Evolutionary conservation across 2,113 vertebrate species (phyloP).

Genomic region (Pygoscelis antarcticus): DNA sequence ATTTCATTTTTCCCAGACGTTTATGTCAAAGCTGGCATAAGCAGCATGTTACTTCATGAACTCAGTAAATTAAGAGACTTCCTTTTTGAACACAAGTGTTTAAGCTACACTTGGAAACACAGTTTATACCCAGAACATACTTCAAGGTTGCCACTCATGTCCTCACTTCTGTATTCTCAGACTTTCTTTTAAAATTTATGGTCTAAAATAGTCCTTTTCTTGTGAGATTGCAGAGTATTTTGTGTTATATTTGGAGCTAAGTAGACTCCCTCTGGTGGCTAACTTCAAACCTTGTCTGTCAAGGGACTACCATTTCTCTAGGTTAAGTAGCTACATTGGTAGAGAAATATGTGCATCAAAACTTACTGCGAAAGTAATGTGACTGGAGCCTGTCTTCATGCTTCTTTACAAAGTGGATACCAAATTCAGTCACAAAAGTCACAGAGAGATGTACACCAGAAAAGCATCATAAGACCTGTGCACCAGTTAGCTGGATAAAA

Average conservation of each 20-base stretch:
- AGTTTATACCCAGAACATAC: background rate
- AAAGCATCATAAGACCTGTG: background rate
- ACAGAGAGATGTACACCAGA: background rate
- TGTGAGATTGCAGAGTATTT: background rate
- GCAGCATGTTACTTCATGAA: background rate
- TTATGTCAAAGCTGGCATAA: background rate
- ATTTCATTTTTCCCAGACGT: background rate
- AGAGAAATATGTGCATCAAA: background rate
- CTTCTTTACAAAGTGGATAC: background rate
- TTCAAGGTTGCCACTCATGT: background rate
- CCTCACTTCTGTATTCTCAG: background rate
- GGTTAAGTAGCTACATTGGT: background rate
- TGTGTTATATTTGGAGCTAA: background rate
- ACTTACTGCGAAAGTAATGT: background rate
- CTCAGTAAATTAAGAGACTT: background rate
- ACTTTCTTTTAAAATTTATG: background rate
- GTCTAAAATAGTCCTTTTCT: background rate
- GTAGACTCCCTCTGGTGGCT: background rate
- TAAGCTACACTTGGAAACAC: background rate
- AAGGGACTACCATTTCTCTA: background rate
- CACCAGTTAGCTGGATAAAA: background rate
- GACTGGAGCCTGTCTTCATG: background rate
- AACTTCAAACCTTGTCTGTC: background rate
- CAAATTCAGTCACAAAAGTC: background rate
- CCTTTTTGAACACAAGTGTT: background rate